Percentiles rank a stretch among this genome's conserved stretches.
Conservation (phyloP, 2,888 invertebrate species). For the Erebia epiphron region DNA sequence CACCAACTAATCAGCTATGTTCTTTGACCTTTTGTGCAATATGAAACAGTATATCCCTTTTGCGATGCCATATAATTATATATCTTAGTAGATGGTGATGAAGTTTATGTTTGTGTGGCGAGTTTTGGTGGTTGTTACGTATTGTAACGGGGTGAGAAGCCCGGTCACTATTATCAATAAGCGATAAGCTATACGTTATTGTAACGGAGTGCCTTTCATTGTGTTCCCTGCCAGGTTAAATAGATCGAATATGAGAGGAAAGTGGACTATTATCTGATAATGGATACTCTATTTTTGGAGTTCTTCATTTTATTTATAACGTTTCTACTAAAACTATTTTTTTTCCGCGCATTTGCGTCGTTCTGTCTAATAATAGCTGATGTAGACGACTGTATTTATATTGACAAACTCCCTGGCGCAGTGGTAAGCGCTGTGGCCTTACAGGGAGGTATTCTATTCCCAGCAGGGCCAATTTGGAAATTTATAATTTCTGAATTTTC, state of each 20-base stretch:
- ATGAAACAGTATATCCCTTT: conserved; percentile 43
- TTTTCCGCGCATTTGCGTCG: not conserved
- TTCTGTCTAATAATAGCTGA: not conserved
- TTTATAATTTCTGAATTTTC: no score
- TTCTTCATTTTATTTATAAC: not conserved
- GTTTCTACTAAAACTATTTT: not conserved
- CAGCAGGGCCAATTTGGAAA: no score
- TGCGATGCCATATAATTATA: conserved; percentile 37
- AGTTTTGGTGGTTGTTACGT: conserved; percentile 47
- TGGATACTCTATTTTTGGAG: conserved; percentile 1
- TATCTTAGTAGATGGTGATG: conserved; percentile 38
- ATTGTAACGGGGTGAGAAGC: conserved; percentile 48
- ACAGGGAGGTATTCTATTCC: no score
- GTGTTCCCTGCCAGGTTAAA: conserved; percentile 47
- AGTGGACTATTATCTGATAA: conserved; percentile 6
- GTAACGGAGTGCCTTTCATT: conserved; percentile 75
- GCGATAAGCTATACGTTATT: conserved; percentile 73
- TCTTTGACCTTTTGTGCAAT: conserved; percentile 69
- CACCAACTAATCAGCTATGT: conserved; percentile 67
- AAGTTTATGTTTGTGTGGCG: conserved; percentile 44
- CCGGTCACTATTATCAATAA: conserved; percentile 68
- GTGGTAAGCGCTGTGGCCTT: no score
- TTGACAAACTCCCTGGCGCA: no score
- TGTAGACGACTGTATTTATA: no score
- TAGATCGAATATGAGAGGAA: conserved; percentile 13